Conservation (phyloP, 2,797 vertebrate species). For the Parauchenoglanis punctatus region DNA sequence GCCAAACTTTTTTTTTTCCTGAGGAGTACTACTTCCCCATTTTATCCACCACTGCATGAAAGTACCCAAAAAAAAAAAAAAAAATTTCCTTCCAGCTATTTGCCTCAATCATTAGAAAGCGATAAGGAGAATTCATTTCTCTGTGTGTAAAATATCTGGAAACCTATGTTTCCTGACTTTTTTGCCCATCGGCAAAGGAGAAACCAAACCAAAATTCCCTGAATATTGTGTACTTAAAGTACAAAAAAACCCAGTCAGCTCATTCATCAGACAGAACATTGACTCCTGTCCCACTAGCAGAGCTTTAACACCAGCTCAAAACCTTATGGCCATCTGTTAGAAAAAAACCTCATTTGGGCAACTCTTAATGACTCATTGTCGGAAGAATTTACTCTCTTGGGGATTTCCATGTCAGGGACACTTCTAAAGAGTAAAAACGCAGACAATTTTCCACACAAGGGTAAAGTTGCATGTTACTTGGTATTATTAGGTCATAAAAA, state of each 20-base stretch:
- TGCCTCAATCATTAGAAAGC: background rate
- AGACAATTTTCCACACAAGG: background rate
- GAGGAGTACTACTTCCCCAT: background rate
- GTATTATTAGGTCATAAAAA: constrained; percentile 6
- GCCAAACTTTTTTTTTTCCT: constrained; percentile 20
- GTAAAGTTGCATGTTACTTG: background rate
- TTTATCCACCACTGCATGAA: constrained; percentile 7
- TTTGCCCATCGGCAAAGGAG: background rate
- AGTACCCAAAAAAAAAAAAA: background rate
- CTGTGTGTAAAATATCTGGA: background rate
- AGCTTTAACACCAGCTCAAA: background rate
- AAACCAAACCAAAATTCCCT: background rate
- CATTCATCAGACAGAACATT: background rate
- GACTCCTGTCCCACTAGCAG: background rate
- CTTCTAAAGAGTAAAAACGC: background rate
- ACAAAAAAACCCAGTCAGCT: background rate
- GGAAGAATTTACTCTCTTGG: background rate
- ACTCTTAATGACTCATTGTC: constrained; percentile 13
- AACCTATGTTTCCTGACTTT: background rate
- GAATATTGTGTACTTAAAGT: background rate
- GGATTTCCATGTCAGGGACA: background rate
- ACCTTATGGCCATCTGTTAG: background rate
- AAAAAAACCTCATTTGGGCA: background rate
- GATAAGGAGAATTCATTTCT: background rate
- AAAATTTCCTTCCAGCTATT: background rate